A percentile compares a stretch with the other conserved stretches of the same genome.
phyloP scores from a whole-genome alignment of 2,113 vertebrate genomes.

The Pristiophorus japonicus region DNA sequence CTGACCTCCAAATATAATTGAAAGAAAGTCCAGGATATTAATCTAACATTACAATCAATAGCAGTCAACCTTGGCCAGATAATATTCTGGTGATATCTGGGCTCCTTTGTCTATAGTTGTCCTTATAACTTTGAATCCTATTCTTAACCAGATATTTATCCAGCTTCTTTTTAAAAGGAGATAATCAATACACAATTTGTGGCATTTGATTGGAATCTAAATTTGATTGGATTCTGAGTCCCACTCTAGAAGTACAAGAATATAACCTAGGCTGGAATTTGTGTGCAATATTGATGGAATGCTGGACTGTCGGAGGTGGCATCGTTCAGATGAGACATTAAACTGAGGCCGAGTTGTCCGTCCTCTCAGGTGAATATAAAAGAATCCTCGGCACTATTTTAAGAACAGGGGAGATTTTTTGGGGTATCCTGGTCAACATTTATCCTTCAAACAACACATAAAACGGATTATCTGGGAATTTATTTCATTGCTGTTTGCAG shows the following conservation, averaged over 20 bases:
- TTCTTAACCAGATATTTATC: neutral
- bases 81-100: too few species aligned
- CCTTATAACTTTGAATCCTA: neutral
- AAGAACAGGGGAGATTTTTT: too few species aligned
- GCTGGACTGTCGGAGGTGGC: neutral
- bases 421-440: neutral
- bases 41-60: constrained; percentile 25
- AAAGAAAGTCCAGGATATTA: neutral
- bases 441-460: neutral
- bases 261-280: neutral
- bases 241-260: too few species aligned
- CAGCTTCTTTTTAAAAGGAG: neutral
- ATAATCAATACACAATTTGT: neutral
- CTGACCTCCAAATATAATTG: constrained; percentile 17
- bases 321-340: neutral
- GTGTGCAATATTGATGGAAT: neutral
- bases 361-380: neutral
- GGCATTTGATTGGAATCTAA: neutral
- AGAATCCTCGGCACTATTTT: too few species aligned
- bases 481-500: neutral
- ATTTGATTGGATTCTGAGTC: neutral
- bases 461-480: too few species aligned
- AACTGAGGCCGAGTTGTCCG: neutral
- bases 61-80: neutral
- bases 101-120: neutral